Evolutionary conservation across 2,888 invertebrate genomes (phyloP).

Genomic region (Leistus spinibarbis): DNA sequence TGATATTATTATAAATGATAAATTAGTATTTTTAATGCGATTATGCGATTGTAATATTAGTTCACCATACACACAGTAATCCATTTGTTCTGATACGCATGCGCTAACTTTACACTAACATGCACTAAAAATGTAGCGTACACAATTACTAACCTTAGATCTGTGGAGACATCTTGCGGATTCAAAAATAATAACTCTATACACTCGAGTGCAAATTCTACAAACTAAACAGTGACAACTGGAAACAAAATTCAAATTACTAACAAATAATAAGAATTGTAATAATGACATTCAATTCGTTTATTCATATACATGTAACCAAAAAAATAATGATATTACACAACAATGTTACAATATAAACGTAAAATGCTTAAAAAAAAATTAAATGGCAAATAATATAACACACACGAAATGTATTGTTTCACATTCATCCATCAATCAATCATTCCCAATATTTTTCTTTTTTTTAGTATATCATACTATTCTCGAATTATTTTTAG

Average conservation of each 20-base stretch:
- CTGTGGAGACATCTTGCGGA: not conserved
- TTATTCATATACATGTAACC: constrained; percentile 34
- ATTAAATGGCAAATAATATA: not conserved
- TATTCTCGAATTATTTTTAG: not conserved
- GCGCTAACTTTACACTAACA: not conserved
- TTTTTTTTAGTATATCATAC: not conserved
- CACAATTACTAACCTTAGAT: constrained; percentile 15
- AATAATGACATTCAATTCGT: constrained; percentile 9
- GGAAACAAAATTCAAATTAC: constrained; percentile 49
- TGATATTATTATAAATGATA: not conserved
- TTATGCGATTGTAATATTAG: not conserved
- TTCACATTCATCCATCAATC: not conserved
- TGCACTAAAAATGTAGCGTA: constrained; percentile 1
- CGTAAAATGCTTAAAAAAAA: not conserved
- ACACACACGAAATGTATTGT: not conserved
- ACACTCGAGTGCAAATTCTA: constrained; percentile 14
- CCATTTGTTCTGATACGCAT: constrained; percentile 2
- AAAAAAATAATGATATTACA: constrained; percentile 32
- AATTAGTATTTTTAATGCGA: no score
- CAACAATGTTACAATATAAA: not conserved
- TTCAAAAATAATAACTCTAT: constrained; percentile 7
- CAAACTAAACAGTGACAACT: constrained; percentile 24
- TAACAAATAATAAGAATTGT: constrained; percentile 30
- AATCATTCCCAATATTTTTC: not conserved
- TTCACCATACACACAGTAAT: constrained; percentile 1